Percentiles rank a stretch among this genome's conserved stretches.
Evolutionary conservation across 2,888 invertebrate genomes (phyloP).

Genomic region (Copidosoma aretas): DNA sequence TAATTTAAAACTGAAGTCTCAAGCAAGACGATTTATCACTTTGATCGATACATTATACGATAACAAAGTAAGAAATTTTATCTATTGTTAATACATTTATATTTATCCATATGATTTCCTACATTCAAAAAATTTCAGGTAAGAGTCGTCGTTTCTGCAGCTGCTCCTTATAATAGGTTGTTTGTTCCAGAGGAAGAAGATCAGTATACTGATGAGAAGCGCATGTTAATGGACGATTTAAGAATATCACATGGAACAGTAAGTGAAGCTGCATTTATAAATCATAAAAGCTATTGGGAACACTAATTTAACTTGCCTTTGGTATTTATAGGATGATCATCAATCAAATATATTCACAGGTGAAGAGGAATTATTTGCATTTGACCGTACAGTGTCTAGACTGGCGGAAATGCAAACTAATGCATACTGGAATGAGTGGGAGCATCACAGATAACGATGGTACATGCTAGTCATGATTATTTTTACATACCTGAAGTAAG

Average conservation of each 20-base stretch:
- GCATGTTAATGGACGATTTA: conserved; percentile 94
- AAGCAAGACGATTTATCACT: conserved; percentile 92
- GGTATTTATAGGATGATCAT: conserved; percentile 70
- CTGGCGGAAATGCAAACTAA: conserved; percentile 95
- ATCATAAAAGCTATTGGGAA: not conserved
- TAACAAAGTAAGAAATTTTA: conserved; percentile 71
- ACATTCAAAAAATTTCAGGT: conserved; percentile 64
- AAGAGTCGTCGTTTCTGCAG: conserved; percentile 83
- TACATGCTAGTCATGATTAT: conserved; percentile 43
- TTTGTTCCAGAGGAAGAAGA: conserved; percentile 68
- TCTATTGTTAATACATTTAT: conserved; percentile 11
- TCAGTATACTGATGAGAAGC: conserved; percentile 77
- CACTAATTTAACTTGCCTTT: not conserved
- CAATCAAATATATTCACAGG: conserved; percentile 94
- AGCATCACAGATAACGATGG: conserved; percentile 57
- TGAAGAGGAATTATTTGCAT: conserved; percentile 97
- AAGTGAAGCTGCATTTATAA: conserved; percentile 53
- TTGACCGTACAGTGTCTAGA: conserved; percentile 90
- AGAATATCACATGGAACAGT: conserved; percentile 80
- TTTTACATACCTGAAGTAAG: not conserved
- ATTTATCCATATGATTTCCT: conserved; percentile 9
- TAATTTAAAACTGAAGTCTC: conserved; percentile 79
- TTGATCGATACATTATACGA: conserved; percentile 97
- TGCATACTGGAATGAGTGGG: conserved; percentile 91
- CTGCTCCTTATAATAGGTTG: conserved; percentile 76